These are phyloP conservation scores for Aphelocoma coerulescens DNA, from an alignment of 2,113 vertebrate species.

Conservation along the genomic window DNA sequence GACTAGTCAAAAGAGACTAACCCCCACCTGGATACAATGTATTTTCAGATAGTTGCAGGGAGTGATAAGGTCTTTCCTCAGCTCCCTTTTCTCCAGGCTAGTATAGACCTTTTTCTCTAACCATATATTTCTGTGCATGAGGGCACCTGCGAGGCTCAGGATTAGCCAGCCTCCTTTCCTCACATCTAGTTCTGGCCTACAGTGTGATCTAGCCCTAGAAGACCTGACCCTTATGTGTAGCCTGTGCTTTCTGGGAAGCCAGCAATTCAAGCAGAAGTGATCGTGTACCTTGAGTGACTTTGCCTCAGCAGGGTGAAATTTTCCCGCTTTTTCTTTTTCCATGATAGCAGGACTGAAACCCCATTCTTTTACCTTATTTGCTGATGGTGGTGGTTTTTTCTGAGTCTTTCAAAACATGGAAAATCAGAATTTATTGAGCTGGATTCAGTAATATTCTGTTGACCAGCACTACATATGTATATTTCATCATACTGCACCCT, in stretches of 20 bases:
- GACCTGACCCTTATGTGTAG: fast-evolving
- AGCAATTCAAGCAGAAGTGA: not conserved
- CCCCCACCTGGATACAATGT: not conserved
- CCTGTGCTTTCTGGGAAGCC: not conserved
- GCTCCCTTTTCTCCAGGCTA: not conserved
- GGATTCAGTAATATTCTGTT: not conserved
- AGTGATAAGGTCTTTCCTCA: not conserved
- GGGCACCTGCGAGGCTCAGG: not conserved
- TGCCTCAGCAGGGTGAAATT: not conserved
- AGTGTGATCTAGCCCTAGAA: not conserved
- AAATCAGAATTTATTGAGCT: not conserved
- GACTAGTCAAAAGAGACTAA: not conserved
- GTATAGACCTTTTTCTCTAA: not conserved
- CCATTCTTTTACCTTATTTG: not conserved
- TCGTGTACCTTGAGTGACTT: not conserved
- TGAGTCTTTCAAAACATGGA: not conserved
- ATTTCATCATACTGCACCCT: not conserved
- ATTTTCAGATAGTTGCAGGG: not conserved
- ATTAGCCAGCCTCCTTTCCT: not conserved
- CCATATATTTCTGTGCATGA: not conserved
- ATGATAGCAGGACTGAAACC: not conserved
- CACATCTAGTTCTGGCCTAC: not conserved
- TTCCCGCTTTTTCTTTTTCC: not conserved
- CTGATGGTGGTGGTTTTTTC: not conserved
- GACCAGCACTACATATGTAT: not conserved